Evolutionary conservation across 2,888 invertebrate genomes (phyloP).

Genomic region (Agapostemon virescens): DNA sequence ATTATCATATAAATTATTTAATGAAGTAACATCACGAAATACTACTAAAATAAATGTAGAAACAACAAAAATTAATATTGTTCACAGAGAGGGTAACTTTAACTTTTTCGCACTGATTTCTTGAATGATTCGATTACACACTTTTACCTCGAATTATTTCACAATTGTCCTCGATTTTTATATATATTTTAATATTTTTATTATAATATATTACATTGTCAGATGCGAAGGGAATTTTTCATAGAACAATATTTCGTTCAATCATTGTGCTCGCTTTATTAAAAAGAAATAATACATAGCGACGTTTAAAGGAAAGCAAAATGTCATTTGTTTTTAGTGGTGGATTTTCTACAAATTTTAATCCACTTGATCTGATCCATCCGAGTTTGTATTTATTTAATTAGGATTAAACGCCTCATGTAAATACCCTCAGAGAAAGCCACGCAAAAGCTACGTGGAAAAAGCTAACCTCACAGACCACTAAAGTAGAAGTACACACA

Average conservation of each 20-base stretch:
- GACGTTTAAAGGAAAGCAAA: neutral
- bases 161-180: neutral
- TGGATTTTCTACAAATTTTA: neutral
- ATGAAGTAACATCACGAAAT: neutral
- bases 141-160: neutral
- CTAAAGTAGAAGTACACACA: constrained; percentile 8
- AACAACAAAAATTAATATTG: neutral
- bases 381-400: neutral
- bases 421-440: too few relatives aligned
- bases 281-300: neutral
- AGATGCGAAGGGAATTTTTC: neutral
- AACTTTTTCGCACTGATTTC: neutral
- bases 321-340: neutral
- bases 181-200: too few relatives aligned
- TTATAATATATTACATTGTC: neutral
- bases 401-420: neutral
- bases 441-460: neutral
- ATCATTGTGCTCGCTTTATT: neutral
- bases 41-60: neutral
- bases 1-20: neutral
- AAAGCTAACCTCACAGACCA: neutral
- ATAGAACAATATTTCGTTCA: neutral
- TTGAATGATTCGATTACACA: neutral
- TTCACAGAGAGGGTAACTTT: neutral
- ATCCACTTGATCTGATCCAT: neutral